Conservation (phyloP, 2,888 invertebrate genomes). For the Leptopilina myrica region DNA sequence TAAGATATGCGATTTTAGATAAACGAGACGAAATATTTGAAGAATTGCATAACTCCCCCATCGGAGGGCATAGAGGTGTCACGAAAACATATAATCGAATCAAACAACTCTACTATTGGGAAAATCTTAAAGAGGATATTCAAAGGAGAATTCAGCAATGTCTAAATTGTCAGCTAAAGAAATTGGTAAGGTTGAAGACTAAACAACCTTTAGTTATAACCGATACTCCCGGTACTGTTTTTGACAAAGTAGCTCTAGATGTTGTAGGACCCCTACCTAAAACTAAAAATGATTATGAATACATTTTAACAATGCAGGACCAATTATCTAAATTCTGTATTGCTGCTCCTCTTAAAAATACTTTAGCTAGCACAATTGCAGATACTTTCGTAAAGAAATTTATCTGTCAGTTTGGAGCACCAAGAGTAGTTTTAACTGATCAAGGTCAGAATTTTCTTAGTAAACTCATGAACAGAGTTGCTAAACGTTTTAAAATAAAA, state of each 20-base stretch:
- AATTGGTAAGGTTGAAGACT: constrained; percentile 48
- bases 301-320: not conserved
- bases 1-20: not conserved
- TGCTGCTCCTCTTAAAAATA: not conserved
- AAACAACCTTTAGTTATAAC: constrained; percentile 52
- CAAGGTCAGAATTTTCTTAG: constrained; percentile 57
- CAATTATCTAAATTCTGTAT: not conserved
- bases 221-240: constrained; percentile 40
- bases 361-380: constrained; percentile 50
- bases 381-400: constrained; percentile 54
- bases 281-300: not conserved
- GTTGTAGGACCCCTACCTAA: not conserved
- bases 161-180: constrained; percentile 49
- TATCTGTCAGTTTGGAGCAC: constrained; percentile 53
- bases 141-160: constrained; percentile 46
- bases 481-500: constrained; percentile 53
- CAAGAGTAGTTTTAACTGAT: constrained; percentile 53
- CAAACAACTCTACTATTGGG: constrained; percentile 47
- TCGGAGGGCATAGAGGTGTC: constrained; percentile 46
- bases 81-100: constrained; percentile 47
- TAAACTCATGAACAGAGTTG: constrained; percentile 48
- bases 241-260: not conserved
- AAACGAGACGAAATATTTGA: constrained; percentile 37
- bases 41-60: constrained; percentile 43
- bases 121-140: constrained; percentile 50